These are phyloP conservation scores for Copidosoma aretas DNA, from an alignment of 2,888 invertebrate species.

Conservation along the genomic window DNA sequence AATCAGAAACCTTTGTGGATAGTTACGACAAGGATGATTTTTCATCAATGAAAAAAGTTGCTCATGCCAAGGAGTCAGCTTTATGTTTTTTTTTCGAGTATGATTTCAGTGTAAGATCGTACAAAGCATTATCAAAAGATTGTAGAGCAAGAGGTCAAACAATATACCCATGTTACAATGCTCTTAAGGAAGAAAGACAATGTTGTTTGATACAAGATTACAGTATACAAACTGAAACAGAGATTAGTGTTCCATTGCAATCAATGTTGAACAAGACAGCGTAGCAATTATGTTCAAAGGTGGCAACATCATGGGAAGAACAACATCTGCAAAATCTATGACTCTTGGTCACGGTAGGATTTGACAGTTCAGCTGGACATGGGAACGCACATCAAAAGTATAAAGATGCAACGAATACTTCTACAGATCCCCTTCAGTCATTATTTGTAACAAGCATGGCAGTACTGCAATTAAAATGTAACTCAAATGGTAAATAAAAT, in stretches of 20 bases:
- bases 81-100: not conserved
- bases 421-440: not conserved
- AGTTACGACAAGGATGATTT: too few relatives aligned
- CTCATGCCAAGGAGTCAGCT: not conserved
- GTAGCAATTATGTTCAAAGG: slow-evolving; percentile 6
- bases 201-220: not conserved
- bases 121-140: not conserved
- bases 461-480: too few relatives aligned
- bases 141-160: too few relatives aligned
- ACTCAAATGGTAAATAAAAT: too few relatives aligned
- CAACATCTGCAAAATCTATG: not conserved
- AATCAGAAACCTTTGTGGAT: too few relatives aligned
- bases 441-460: slow-evolving; percentile 11
- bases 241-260: not conserved
- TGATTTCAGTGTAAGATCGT: not conserved
- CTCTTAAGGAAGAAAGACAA: not conserved
- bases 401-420: slow-evolving; percentile 6
- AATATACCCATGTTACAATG: not conserved
- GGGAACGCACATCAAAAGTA: slow-evolving; percentile 19
- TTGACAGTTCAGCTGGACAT: slow-evolving; percentile 23
- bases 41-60: too few relatives aligned
- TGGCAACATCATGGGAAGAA: not conserved
- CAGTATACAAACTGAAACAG: not conserved
- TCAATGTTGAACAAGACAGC: slow-evolving; percentile 52
- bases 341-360: slow-evolving; percentile 1